Evolutionary conservation across 2,797 vertebrate genomes (phyloP), one percentile per base, ranked within the genome.

Genomic region (Menidia menidia): DNA sequence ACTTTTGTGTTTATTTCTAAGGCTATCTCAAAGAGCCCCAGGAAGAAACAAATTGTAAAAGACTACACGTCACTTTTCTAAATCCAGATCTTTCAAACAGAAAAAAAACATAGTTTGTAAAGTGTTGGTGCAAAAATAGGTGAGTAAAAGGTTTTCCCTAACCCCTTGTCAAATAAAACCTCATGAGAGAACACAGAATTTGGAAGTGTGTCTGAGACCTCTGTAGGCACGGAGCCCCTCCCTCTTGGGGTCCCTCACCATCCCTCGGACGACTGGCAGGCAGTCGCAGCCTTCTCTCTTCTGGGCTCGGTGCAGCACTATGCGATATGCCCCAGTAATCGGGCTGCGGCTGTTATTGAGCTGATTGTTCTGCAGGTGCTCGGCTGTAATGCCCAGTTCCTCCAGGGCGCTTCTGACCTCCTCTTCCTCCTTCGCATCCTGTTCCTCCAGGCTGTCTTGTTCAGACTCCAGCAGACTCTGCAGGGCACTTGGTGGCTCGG

Each of bases 121-220:
- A 0, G 18, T 18, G n/a, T 48, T 18, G 2, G 45, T 48, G 18
- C 18, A 48, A 48, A 48, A 48, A 19, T 6, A 16, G 6, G 6
- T 47, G 4, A 7, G 43, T 45, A 39, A 7, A 76, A 63, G 25
- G 44, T 1, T 5, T 9, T 3, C 18, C 3, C 42, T 31, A 31
- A 32, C 3, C 25, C 25, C 25, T 25, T 25, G 10, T 13, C 5
- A 0, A n/a, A 3, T n/a, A 11, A 45, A 5, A 4, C 10, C 9
- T 19, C 74, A 95, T 44, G 91, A 91, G 30, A 95, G 71, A 48
- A 92, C 81, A 60, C 97, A 99, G 12, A 99, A 87, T 87, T 96
- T 98, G 60, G 97, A 99, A 31, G 96, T 95, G 83, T 97, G 95
- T 67, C 95, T 92, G 81, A 96, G 91, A 71, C 95, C 92, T 25